Evolutionary conservation across 1,140 invertebrate genomes (phyloP).

Genomic region (Odontomachus brunneus): DNA sequence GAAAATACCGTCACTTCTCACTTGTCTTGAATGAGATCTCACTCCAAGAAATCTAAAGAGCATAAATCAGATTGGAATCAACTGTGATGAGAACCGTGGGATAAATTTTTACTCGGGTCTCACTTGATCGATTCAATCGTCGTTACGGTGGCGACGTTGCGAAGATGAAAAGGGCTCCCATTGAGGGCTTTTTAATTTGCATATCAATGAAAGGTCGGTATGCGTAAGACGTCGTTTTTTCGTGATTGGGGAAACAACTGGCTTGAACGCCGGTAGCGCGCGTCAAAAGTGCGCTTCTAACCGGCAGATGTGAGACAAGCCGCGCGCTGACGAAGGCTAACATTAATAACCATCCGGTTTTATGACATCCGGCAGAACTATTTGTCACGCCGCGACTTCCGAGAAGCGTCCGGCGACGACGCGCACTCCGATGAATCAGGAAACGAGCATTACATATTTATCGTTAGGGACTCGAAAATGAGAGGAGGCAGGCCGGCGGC

Average conservation of each 20-base stretch:
- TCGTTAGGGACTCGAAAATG: constrained; percentile 43
- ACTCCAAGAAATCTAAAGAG: no score
- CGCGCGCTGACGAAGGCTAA: not conserved
- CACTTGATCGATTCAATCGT: not conserved
- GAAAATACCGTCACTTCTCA: no score
- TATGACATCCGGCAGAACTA: constrained; percentile 57
- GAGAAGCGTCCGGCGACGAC: constrained; percentile 34
- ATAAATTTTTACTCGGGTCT: no score
- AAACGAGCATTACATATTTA: constrained; percentile 61
- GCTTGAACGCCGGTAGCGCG: no score
- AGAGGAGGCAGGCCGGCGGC: constrained; percentile 25
- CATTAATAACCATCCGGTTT: constrained; percentile 57
- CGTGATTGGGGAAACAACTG: not conserved
- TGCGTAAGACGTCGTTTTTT: not conserved
- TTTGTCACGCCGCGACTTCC: constrained; percentile 66
- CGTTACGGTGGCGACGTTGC: not conserved
- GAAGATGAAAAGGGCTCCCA: no score
- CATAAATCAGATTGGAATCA: no score
- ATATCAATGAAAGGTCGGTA: no score
- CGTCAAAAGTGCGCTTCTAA: not conserved
- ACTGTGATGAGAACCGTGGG: no score
- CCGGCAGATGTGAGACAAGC: not conserved
- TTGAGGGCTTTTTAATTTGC: no score
- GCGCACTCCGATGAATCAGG: constrained; percentile 48
- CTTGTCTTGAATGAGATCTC: no score